Percentiles rank a stretch among this genome's conserved stretches.
Conservation (phyloP, 2,888 invertebrate species). For the Ellobium chinense region DNA sequence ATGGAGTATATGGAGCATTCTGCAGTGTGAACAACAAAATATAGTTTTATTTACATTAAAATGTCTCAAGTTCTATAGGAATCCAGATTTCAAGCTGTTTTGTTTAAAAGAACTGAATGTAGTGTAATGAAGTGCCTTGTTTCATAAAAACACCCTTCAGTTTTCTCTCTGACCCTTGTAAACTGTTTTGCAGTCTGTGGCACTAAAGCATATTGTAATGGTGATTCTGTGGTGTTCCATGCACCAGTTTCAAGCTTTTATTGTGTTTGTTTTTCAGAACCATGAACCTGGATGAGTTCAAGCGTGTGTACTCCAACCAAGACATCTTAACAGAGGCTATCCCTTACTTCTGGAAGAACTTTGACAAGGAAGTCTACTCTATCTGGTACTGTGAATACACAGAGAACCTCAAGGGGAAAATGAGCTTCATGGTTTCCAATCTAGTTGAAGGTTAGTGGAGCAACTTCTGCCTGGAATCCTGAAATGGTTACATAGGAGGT, state of each 20-base stretch:
- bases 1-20: too few species aligned
- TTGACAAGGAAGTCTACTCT: slow-evolving; percentile 96
- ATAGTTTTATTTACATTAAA: too few species aligned
- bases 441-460: slow-evolving; percentile 89
- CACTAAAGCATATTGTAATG: too few species aligned
- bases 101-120: too few species aligned
- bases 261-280: slow-evolving; percentile 87
- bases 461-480: neutral
- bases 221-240: too few species aligned
- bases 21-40: too few species aligned
- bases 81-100: too few species aligned
- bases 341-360: slow-evolving; percentile 99
- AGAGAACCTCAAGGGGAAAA: slow-evolving; percentile 93
- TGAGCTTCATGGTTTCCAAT: slow-evolving; percentile 99
- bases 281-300: slow-evolving; percentile 98
- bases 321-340: slow-evolving; percentile 91
- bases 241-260: too few species aligned
- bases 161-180: neutral
- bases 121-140: too few species aligned
- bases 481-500: neutral
- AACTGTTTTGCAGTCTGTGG: neutral
- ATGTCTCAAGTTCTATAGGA: too few species aligned
- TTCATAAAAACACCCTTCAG: too few species aligned
- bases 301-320: slow-evolving; percentile 97
- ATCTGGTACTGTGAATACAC: slow-evolving; percentile 99